Evolutionary conservation across 2,113 vertebrate species (phyloP).

Genomic region (Plecotus auritus): DNA sequence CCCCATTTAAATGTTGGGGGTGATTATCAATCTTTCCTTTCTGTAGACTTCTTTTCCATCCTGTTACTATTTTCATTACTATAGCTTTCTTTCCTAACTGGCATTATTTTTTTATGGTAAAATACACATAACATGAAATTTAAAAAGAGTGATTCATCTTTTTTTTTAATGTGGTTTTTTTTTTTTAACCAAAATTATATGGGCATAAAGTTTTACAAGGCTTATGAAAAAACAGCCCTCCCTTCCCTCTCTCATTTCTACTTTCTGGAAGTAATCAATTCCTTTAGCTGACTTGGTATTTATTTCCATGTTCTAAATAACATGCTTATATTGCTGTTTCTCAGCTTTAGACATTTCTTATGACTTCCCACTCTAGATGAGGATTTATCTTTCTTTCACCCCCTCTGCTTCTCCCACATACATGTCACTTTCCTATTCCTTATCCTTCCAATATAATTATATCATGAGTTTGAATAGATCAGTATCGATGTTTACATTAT

Average conservation of each 20-base stretch:
- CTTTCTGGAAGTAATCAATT: neutral
- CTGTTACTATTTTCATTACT: neutral
- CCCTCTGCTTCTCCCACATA: neutral
- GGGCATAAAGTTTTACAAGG: neutral
- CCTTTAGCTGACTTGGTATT: neutral
- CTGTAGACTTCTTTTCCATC: neutral
- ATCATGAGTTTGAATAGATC: neutral
- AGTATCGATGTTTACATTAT: neutral
- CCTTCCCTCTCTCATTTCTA: neutral
- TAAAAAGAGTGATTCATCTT: neutral
- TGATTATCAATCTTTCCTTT: neutral
- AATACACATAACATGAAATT: neutral
- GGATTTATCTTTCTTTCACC: neutral
- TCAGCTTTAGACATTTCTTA: neutral
- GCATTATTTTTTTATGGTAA: neutral
- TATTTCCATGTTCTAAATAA: neutral
- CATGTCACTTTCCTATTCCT: neutral
- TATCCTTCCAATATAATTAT: neutral
- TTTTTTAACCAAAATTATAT: neutral
- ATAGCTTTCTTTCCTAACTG: neutral
- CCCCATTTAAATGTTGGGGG: neutral
- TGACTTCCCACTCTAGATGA: neutral
- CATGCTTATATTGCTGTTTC: neutral
- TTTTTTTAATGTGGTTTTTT: constrained; percentile 5
- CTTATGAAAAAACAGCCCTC: neutral